Evolutionary conservation across 1,140 invertebrate species (phyloP), one percentile per base, ranked within the genome.

Genomic region (Drosophila leontia): DNA sequence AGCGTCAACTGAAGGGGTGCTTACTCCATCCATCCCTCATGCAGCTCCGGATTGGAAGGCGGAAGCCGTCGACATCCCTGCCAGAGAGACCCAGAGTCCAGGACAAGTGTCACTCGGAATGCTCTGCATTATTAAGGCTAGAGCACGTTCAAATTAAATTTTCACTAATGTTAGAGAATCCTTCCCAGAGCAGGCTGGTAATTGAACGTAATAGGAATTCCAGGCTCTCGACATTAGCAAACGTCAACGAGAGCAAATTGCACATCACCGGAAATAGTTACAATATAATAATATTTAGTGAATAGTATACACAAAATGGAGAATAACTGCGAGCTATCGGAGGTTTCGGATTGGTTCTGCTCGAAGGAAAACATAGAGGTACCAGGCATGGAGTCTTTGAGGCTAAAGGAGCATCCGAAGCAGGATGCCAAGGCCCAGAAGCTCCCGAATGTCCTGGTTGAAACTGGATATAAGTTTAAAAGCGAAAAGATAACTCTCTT

Each of bases 71-170:
- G 47, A 29, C 62, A 68, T 32, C n/a, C 32, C 47, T 35, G 48
- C 23, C 19, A 17, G 37, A 39, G 32, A 44, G 37, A 37, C 35
- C 29, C 23, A 32, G 32, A n/a, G 59, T 29, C 60, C 32, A 53
- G 51, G 17, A 41, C 35, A 76, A 53, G 72, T 77, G 75, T 55
- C 75, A 77, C 44, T 15, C 42, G 41, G 59, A 68, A 62, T 59
- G 42, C 63, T 56, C 29, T 58, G 39, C 76, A 65, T 65, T 72
- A 65, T 64, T 56, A 41, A 69, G 32, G 15, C 19, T 19, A 34
- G 29, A 29, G 58, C 19, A 57, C 53, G 47, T 65, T 51, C 41
- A 74, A 82, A 82, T 78, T 45, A 61, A 60, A 82, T 78, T 68
- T 56, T 53, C 48, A 68, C 48, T 19, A 72, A 67, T 64, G 39